A percentile compares a stretch with the other conserved stretches of the same genome.
These are phyloP conservation scores for Octopus sinensis DNA, from an alignment of 1,140 invertebrate species.

Conservation along the genomic window DNA sequence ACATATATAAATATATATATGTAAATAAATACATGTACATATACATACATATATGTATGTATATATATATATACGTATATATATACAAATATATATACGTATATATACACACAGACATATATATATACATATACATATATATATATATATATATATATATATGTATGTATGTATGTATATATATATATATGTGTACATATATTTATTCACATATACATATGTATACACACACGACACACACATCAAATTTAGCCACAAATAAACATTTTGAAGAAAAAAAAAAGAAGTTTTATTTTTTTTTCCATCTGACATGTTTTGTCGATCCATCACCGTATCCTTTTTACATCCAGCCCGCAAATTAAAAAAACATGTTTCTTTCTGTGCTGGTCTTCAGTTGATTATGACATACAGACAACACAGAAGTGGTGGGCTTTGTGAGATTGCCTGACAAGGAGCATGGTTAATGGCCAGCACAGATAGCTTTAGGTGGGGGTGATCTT, in stretches of 20 bases:
- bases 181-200: conserved; percentile 14
- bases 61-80: too few species aligned
- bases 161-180: neutral
- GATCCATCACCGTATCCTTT: neutral
- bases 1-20: too few species aligned
- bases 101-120: neutral
- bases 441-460: neutral
- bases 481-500: neutral
- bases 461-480: neutral
- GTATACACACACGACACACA: neutral
- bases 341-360: neutral
- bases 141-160: neutral
- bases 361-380: neutral
- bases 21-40: too few species aligned
- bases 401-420: neutral
- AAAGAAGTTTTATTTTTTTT: too few species aligned
- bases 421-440: neutral
- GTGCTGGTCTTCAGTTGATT: neutral
- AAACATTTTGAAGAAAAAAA: too few species aligned
- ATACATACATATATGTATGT: too few species aligned
- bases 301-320: too few species aligned
- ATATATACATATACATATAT: neutral
- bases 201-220: neutral
- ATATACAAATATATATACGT: neutral
- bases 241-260: too few species aligned